Evolutionary conservation across 2,113 vertebrate genomes (phyloP), one percentile per base, ranked within the genome.

Genomic region (Acanthisitta chloris): DNA sequence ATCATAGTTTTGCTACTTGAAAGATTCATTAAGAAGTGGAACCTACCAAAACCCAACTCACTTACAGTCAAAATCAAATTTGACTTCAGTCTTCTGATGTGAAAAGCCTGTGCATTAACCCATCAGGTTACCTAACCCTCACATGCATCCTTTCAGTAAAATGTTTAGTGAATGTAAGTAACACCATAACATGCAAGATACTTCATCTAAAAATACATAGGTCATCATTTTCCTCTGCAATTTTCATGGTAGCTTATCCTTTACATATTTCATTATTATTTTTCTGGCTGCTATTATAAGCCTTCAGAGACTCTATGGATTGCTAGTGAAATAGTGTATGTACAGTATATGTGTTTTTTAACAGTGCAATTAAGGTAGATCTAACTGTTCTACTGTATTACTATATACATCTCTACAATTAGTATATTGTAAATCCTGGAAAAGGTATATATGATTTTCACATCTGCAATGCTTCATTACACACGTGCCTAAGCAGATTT

Each of bases 211-310:
- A 95, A 96, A 85, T 36, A 84, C 54, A 67, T 3, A 82, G 67
- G 58, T 93, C 84, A 86, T 86, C 4, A 46, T 90, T 94, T 85
- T 85, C 29, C 40, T 79, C 76, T 34, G 49, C 52, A 62, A 58
- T 94, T 90, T 91, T 91, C 59, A 34, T 48, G 28, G 34, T 64
- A 81, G 36, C 66, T 95, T 94, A 46, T 92, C 36, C 38, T 92
- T 49, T 82, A 31, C 15, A 28, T 49, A 62, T 72, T 96, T 96
- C 84, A 78, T 93, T 92, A 92, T 87, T 54, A 80, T 95, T 90
- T 86, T 92, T 52, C 79, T 74, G 31, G 40, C n/a, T 24, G 29
- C 73, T 90, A 58, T 87, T 97, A 91, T 92, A 95, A 59, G 18
- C 9, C 72, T 76, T 93, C 43, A 51, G 28, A 38, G 17, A 12